Base-by-base conservation (phyloP, 2,888 invertebrate genomes). In the Idaea dimidiata region DNA sequence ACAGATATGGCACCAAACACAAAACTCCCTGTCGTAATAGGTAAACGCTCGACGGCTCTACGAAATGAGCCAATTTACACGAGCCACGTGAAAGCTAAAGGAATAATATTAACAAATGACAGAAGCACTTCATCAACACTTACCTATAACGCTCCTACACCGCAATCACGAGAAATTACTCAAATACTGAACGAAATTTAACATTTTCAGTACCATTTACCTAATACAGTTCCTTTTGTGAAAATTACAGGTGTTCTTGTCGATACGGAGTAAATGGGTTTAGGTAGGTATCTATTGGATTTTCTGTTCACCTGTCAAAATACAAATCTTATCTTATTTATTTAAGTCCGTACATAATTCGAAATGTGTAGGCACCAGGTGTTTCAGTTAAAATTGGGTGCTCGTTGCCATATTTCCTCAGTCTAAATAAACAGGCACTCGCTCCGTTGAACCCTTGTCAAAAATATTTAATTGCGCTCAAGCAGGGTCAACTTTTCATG, bases 91-190 rank as follows among this genome's bases (percentile, higher is more conserved):
- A 53, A 54, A 55, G 59, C 63, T 32, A 10, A 17, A 54, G 53
- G 58, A 63, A 66, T 65, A 60, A 62, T 43, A 43, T 43, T 43
- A 43, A 8, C 8, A 76, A 78, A 75, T 78, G 80, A 82, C 81
- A 79, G 77, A 81, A 80, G 74, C 76, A 76, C 79, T 81, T 73
- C 68, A 75, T 79, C 80, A 78, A 79, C 79, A 80, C 74, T 78
- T 70, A 61, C 67, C 66, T 69, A 66, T 66, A 71, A 71, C 71
- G 8, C 67, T 71, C 71, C 63, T 66, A 67, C 72, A 69, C 67
- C 70, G 66, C 67, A 69, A 8, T 10, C 14, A 14, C 8, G 14
- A 14, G 70, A 72, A 71, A 43, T 56, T 75, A 73, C 74, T 72
- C 72, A 72, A 71, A 65, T 66, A 68, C 63, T 67, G 71, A 74